These are phyloP conservation scores for Scomberomorus guttatus DNA, from an alignment of 2,797 vertebrate species.

Conservation along the genomic window DNA sequence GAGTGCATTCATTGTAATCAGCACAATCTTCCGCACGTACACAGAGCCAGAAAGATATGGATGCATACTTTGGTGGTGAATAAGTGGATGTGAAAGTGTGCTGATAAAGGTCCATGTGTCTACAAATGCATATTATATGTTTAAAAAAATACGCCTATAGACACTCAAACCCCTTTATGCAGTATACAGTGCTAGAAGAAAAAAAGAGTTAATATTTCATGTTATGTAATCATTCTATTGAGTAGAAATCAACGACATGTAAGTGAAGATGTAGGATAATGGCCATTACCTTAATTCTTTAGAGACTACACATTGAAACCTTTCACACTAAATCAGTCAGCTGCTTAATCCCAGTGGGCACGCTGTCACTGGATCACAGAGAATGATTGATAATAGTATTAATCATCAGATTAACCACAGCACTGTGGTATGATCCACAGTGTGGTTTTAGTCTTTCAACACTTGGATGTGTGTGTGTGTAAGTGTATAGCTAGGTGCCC, in stretches of 20 bases:
- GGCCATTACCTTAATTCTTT: conserved; percentile 28
- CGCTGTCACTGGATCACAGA: conserved; percentile 66
- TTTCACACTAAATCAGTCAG: conserved; percentile 68
- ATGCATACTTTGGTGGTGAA: conserved; percentile 48
- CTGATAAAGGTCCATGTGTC: conserved; percentile 23
- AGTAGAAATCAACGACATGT: conserved; percentile 6
- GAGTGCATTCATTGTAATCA: conserved; percentile 67
- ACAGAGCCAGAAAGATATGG: conserved; percentile 50
- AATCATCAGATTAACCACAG: conserved; percentile 68
- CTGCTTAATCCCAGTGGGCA: conserved; percentile 57
- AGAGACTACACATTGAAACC: conserved; percentile 28
- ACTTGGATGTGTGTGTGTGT: conserved; percentile 37
- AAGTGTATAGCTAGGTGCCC: conserved; percentile 30
- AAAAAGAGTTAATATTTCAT: conserved; percentile 29
- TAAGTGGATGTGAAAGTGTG: conserved; percentile 15
- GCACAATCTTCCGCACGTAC: conserved; percentile 70
- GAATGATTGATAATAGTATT: conserved; percentile 77
- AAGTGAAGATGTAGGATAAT: conserved; percentile 17
- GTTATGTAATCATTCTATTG: not conserved
- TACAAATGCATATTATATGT: conserved; percentile 21
- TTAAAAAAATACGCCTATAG: conserved; percentile 25
- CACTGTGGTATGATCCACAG: conserved; percentile 49
- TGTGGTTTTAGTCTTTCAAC: conserved; percentile 67
- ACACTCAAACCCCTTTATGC: not conserved
- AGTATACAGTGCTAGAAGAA: not conserved